A percentile compares a stretch with the other conserved stretches of the same genome.
Conservation (phyloP, 2,113 vertebrate genomes). For the Mus spicilegus region DNA sequence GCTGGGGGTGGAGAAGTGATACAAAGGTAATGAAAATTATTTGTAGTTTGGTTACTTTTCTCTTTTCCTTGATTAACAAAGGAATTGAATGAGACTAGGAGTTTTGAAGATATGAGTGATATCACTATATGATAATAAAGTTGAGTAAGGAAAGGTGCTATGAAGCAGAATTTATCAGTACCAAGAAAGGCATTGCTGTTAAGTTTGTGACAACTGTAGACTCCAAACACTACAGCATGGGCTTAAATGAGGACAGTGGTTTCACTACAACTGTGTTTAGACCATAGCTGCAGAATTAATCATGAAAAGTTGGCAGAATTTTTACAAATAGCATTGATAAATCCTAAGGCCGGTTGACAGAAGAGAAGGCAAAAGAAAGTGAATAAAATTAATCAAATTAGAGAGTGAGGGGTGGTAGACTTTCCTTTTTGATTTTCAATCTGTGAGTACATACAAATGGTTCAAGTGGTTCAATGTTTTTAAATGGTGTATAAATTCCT, state of each 20-base stretch:
- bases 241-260: not conserved
- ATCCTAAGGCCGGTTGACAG: not conserved
- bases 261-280: not conserved
- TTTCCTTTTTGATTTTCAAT: constrained; percentile 13
- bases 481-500: not conserved
- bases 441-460: not conserved
- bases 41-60: constrained; percentile 21
- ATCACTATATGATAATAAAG: not conserved
- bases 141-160: not conserved
- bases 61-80: not conserved
- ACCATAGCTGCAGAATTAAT: not conserved
- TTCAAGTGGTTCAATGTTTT: not conserved
- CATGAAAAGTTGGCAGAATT: not conserved
- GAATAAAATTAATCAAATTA: not conserved
- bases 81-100: constrained; percentile 1
- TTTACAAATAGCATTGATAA: not conserved
- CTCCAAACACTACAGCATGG: not conserved
- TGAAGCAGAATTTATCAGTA: not conserved
- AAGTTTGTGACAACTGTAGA: not conserved
- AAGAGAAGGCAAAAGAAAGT: not conserved
- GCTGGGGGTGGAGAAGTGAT: not conserved
- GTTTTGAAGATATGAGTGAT: not conserved
- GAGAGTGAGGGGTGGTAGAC: not conserved
- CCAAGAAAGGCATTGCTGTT: not conserved
- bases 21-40: constrained; percentile 42